Percentiles rank a stretch among this genome's conserved stretches.
Evolutionary conservation across 1,140 invertebrate species (phyloP).

Genomic region (Holotrichia oblita): DNA sequence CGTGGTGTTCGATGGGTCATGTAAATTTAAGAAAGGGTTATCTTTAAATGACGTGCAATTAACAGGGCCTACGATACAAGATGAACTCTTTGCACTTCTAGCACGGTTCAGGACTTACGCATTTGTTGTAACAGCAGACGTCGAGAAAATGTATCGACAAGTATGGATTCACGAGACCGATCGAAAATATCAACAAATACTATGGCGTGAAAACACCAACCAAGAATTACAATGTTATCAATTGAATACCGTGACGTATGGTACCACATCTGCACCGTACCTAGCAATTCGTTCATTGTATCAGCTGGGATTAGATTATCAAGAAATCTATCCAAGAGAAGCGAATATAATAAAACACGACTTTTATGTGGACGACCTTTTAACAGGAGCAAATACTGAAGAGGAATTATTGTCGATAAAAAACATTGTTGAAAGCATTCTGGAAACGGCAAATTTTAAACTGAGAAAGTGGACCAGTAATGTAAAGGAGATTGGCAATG

Average conservation of each 20-base stretch:
- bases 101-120: constrained; percentile 58
- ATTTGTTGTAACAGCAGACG: constrained; percentile 59
- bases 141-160: constrained; percentile 60
- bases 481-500: neutral
- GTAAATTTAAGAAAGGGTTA: constrained; percentile 47
- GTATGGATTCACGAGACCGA: constrained; percentile 46
- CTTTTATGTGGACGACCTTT: constrained; percentile 21
- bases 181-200: constrained; percentile 58
- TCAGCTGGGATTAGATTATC: neutral
- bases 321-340: neutral
- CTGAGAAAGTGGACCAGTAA: constrained; percentile 6
- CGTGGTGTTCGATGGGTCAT: constrained; percentile 48
- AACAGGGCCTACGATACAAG: constrained; percentile 49
- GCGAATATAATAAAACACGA: neutral
- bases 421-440: neutral
- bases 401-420: neutral
- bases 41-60: constrained; percentile 50
- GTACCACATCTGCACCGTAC: constrained; percentile 44
- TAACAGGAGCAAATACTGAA: neutral
- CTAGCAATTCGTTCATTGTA: constrained; percentile 50
- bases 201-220: constrained; percentile 56
- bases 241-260: constrained; percentile 47
- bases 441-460: neutral
- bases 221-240: constrained; percentile 32
- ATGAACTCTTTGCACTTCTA: constrained; percentile 53